Evolutionary conservation across 2,113 vertebrate genomes (phyloP).

Genomic region (Scophthalmus maximus): DNA sequence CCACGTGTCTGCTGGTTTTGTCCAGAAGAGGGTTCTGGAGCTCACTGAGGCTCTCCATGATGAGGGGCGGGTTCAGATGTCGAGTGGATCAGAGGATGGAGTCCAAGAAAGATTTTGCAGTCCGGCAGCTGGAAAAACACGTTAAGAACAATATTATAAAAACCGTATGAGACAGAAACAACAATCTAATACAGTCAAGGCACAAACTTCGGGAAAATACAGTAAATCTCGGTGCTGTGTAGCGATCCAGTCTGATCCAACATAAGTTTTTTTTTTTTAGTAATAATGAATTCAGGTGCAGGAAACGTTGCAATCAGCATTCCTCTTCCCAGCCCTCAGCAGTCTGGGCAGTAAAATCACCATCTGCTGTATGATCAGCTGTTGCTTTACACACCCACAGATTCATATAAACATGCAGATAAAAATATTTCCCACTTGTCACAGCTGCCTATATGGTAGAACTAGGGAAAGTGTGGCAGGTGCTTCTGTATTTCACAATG

Average conservation of each 20-base stretch:
- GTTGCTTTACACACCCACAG: constrained; percentile 46
- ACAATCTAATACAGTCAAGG: background rate
- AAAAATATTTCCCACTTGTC: constrained; percentile 18
- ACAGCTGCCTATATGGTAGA: constrained; percentile 15
- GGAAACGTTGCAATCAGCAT: constrained; percentile 51
- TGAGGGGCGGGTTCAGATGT: constrained; percentile 49
- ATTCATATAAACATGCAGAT: constrained; percentile 44
- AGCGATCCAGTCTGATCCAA: background rate
- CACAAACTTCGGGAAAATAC: background rate
- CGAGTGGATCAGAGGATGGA: constrained; percentile 31
- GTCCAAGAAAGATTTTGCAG: constrained; percentile 37
- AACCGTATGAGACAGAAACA: background rate
- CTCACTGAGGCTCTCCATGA: constrained; percentile 91
- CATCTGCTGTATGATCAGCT: constrained; percentile 72
- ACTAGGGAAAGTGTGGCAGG: background rate
- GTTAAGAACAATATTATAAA: background rate
- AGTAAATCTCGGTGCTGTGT: background rate
- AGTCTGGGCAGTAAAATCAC: constrained; percentile 61
- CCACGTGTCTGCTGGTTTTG: constrained; percentile 79
- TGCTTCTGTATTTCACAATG: constrained; percentile 24
- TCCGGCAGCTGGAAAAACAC: constrained; percentile 47
- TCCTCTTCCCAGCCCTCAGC: constrained; percentile 41
- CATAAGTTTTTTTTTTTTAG: background rate
- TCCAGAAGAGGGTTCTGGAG: constrained; percentile 90
- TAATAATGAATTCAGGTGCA: constrained; percentile 2